Percentiles rank a stretch among this genome's conserved stretches.
Conservation (phyloP, 2,888 invertebrate species). For the Cryptophagus acutangulus region DNA sequence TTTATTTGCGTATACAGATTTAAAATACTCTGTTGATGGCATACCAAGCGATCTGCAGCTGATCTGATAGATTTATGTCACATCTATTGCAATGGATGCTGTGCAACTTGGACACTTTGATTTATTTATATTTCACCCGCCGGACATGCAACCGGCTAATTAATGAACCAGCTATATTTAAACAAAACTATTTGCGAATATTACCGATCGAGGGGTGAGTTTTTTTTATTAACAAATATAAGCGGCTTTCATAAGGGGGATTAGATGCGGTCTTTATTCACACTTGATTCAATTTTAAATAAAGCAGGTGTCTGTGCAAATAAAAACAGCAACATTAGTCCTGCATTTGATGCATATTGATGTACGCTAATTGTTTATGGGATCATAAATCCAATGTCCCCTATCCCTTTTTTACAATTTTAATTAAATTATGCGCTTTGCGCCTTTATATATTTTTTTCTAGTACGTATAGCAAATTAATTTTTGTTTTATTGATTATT, state of each 20-base stretch:
- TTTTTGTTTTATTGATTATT: no score
- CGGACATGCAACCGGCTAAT: no score
- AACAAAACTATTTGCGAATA: no score
- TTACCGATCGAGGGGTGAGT: no score
- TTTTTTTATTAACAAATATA: no score
- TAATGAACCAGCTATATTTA: no score
- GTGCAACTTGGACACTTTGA: background rate
- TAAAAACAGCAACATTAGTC: conserved; percentile 2
- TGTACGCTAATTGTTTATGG: no score
- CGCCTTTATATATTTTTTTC: background rate
- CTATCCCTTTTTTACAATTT: no score
- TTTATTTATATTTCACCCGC: conserved; percentile 8
- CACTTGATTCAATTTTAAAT: conserved; percentile 41
- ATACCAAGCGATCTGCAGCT: conserved; percentile 19
- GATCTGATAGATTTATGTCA: conserved; percentile 26
- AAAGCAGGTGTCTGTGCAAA: conserved; percentile 33
- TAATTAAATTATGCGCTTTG: no score
- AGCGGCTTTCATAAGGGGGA: no score
- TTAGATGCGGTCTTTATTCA: conserved; percentile 33
- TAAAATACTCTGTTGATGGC: conserved; percentile 27
- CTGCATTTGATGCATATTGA: background rate
- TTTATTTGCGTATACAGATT: conserved; percentile 35
- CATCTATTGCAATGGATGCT: conserved; percentile 12
- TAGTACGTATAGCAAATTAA: no score
- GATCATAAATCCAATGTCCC: no score